phyloP scores from a whole-genome alignment of 2,888 invertebrate genomes.

The Flexamia atlantica region DNA sequence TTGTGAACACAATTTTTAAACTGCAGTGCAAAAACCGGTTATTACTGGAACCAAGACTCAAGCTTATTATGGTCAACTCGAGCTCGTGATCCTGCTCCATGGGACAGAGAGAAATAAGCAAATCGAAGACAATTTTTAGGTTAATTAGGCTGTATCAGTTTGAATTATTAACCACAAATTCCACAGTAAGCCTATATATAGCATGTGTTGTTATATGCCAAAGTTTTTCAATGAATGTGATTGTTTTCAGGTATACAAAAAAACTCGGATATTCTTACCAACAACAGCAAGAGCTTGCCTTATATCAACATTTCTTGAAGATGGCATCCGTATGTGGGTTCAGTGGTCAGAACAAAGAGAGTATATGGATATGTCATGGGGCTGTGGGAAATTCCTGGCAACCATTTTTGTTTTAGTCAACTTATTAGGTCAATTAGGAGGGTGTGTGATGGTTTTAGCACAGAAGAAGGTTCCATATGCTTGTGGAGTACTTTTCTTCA shows the following conservation, averaged over 20 bases:
- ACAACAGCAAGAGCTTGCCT: slow-evolving; percentile 97
- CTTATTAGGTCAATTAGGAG: slow-evolving; percentile 96
- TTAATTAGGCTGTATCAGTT: too few species aligned
- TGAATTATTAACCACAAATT: too few species aligned
- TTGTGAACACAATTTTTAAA: neutral
- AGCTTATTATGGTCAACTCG: neutral
- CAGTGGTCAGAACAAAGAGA: slow-evolving; percentile 99
- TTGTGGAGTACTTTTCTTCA: slow-evolving; percentile 95
- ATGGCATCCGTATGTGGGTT: slow-evolving; percentile 99
- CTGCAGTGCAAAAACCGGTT: neutral
- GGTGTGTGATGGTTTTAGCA: slow-evolving; percentile 97
- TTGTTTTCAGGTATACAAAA: slow-evolving; percentile 87
- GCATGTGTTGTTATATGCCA: too few species aligned
- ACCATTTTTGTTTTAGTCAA: slow-evolving; percentile 97
- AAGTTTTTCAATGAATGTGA: too few species aligned
- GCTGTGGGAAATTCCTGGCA: slow-evolving; percentile 95
- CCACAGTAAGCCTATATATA: too few species aligned
- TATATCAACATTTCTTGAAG: slow-evolving; percentile 99
- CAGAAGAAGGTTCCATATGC: slow-evolving; percentile 95
- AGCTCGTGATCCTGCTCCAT: neutral
- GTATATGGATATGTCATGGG: slow-evolving; percentile 99
- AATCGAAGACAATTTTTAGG: too few species aligned
- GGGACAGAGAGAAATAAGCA: too few species aligned
- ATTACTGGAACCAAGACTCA: neutral
- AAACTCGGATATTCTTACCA: slow-evolving; percentile 95